A percentile compares a stretch with the other conserved stretches of the same genome.
These are phyloP conservation scores for Barnardius zonarius DNA, from an alignment of 2,113 vertebrate species.

Conservation along the genomic window DNA sequence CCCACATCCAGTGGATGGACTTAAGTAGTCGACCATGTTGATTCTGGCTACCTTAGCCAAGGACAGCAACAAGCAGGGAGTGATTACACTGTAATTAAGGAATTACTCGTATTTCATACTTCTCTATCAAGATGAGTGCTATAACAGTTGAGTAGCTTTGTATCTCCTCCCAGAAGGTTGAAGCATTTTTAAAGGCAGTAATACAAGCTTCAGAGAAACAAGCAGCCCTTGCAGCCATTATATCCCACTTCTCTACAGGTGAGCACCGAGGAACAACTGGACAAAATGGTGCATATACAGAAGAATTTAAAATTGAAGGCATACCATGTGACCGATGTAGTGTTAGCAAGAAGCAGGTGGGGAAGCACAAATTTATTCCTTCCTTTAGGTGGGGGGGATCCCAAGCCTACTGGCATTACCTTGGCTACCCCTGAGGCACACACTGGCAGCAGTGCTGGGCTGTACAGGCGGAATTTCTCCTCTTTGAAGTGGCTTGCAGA, in stretches of 20 bases:
- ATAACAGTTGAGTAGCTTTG: not conserved
- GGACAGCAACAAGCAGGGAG: not conserved
- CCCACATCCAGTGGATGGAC: fast-evolving
- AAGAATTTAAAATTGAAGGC: not conserved
- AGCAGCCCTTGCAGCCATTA: not conserved
- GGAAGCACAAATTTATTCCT: not conserved
- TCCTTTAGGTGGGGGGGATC: not conserved
- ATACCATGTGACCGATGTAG: no score
- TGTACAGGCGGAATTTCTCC: not conserved
- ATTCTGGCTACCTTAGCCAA: not conserved
- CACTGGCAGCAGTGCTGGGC: fast-evolving
- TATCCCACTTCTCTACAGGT: no score
- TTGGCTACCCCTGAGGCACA: not conserved
- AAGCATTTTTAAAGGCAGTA: not conserved
- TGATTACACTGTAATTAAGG: not conserved
- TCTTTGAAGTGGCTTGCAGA: not conserved
- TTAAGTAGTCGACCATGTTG: fast-evolving
- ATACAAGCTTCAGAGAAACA: not conserved
- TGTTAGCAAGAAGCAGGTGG: not conserved
- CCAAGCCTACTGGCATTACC: not conserved
- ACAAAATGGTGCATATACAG: not conserved
- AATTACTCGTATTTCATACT: not conserved
- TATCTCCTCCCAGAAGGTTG: not conserved
- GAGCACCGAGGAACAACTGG: not conserved
- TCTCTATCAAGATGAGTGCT: not conserved